phyloP scores from a whole-genome alignment of 2,888 invertebrate genomes.

The Amiota mariae region DNA sequence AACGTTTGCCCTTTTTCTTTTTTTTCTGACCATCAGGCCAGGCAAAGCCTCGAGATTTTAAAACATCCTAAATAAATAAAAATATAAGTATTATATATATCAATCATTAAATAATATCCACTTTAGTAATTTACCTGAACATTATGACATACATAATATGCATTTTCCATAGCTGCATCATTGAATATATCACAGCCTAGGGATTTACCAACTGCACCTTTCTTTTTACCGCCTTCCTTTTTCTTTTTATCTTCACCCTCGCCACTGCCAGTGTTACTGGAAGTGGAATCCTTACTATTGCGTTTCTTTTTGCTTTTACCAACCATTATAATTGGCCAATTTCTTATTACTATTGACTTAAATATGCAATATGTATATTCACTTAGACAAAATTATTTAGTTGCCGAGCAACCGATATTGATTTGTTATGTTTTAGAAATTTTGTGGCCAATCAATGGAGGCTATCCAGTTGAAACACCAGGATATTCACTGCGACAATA shows the following conservation, averaged over 20 bases:
- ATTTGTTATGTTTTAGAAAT: slow-evolving; percentile 46
- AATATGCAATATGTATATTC: too few species aligned
- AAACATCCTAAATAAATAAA: slow-evolving; percentile 78
- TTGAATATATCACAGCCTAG: slow-evolving; percentile 89
- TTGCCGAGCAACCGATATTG: neutral
- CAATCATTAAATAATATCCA: neutral
- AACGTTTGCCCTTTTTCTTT: slow-evolving; percentile 85
- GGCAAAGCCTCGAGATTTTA: slow-evolving; percentile 89
- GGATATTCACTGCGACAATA: slow-evolving; percentile 60
- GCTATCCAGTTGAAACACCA: slow-evolving; percentile 69
- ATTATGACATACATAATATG: slow-evolving; percentile 94
- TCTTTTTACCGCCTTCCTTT: slow-evolving; percentile 75
- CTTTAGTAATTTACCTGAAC: slow-evolving; percentile 77
- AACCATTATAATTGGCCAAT: slow-evolving; percentile 59
- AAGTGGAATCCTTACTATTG: slow-evolving; percentile 75
- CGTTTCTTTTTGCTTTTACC: slow-evolving; percentile 76
- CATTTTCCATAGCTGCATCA: slow-evolving; percentile 93
- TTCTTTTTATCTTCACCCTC: slow-evolving; percentile 73
- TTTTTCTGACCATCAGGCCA: slow-evolving; percentile 92
- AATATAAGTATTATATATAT: neutral
- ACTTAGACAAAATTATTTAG: neutral
- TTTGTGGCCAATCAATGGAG: slow-evolving; percentile 64
- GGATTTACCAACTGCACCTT: slow-evolving; percentile 76
- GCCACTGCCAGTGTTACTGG: slow-evolving; percentile 64
- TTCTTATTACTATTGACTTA: neutral